Conservation (phyloP, 2,888 invertebrate genomes). For the Limnephilus lunatus region DNA sequence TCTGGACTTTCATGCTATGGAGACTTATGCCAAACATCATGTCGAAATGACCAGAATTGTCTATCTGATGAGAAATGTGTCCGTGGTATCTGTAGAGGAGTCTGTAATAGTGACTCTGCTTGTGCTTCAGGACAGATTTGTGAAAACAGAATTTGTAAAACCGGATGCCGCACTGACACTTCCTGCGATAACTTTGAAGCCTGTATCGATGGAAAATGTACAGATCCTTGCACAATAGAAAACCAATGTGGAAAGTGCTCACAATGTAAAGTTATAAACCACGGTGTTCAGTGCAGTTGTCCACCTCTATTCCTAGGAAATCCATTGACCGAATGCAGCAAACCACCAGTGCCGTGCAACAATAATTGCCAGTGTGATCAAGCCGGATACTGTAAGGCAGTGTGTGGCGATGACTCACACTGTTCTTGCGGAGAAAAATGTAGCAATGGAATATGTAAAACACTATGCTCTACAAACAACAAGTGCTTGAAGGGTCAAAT, state of each 20-base stretch:
- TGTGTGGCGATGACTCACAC: constrained; percentile 81
- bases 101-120: constrained; percentile 91
- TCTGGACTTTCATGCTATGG: constrained; percentile 86
- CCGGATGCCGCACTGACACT: constrained; percentile 91
- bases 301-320: constrained; percentile 89
- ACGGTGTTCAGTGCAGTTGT: constrained; percentile 91
- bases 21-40: constrained; percentile 86
- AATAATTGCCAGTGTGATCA: constrained; percentile 89
- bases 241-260: constrained; percentile 90
- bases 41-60: constrained; percentile 89
- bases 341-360: constrained; percentile 84
- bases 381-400: constrained; percentile 86
- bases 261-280: constrained; percentile 88
- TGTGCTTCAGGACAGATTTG: constrained; percentile 91
- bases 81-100: constrained; percentile 87
- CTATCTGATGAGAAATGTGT: constrained; percentile 91
- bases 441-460: constrained; percentile 83
- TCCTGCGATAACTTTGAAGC: constrained; percentile 86
- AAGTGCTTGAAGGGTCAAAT: constrained; percentile 88
- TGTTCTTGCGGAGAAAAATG: constrained; percentile 92
- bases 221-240: constrained; percentile 87
- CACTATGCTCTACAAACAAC: constrained; percentile 82
- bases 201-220: constrained; percentile 89
- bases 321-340: constrained; percentile 86
- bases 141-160: constrained; percentile 89